A percentile compares a stretch with the other conserved stretches of the same genome.
Evolutionary conservation across 1,140 invertebrate genomes (phyloP).

Genomic region (Trichoplusia ni): DNA sequence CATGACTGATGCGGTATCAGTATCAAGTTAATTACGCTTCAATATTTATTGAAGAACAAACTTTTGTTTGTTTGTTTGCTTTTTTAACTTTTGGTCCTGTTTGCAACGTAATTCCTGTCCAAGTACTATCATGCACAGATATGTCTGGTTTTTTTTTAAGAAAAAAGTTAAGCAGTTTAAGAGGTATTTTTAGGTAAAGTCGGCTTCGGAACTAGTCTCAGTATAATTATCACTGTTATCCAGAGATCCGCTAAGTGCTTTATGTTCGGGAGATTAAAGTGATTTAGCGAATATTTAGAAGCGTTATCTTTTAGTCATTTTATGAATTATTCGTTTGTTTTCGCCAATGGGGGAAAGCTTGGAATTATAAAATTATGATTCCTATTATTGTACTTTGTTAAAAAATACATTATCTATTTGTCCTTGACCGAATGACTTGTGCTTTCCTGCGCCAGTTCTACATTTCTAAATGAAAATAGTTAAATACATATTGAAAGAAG

Average conservation of each 20-base stretch:
- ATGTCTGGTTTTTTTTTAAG: too few species aligned
- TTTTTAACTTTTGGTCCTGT: neutral
- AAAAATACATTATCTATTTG: too few species aligned
- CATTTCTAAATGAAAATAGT: too few species aligned
- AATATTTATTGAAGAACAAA: constrained; percentile 18
- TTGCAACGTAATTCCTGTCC: too few species aligned
- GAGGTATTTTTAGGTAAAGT: neutral
- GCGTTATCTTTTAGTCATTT: constrained; percentile 3
- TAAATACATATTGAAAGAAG: too few species aligned
- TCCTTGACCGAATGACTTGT: too few species aligned
- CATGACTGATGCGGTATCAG: constrained; percentile 33
- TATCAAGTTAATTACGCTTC: constrained; percentile 32
- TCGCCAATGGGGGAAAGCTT: too few species aligned
- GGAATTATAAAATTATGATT: too few species aligned
- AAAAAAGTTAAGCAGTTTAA: too few species aligned
- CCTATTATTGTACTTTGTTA: too few species aligned
- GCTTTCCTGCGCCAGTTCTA: too few species aligned
- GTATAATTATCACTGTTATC: constrained; percentile 4
- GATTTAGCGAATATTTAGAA: constrained; percentile 15
- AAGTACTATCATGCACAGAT: too few species aligned
- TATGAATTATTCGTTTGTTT: constrained; percentile 4
- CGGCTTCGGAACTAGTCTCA: neutral
- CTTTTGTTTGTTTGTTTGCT: constrained; percentile 8
- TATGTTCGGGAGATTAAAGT: constrained; percentile 1
- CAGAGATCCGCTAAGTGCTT: constrained; percentile 12